A percentile compares a stretch with the other conserved stretches of the same genome.
These are phyloP conservation scores for Urocynchramus pylzowi DNA, from an alignment of 2,113 vertebrate genomes.

Conservation along the genomic window DNA sequence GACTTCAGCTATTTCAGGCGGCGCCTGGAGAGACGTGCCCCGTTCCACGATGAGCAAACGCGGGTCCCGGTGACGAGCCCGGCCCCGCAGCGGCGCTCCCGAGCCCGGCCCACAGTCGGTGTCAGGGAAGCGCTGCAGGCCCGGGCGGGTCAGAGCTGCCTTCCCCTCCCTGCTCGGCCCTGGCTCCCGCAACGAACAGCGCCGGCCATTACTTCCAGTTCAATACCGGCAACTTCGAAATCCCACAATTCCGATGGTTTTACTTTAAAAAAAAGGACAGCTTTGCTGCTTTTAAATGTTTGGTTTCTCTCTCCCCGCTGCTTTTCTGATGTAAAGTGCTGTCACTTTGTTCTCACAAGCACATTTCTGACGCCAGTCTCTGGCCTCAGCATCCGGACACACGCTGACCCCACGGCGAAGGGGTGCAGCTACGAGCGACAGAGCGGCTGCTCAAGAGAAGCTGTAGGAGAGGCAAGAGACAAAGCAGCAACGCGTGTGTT, in stretches of 20 bases:
- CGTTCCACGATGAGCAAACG: rapidly evolving
- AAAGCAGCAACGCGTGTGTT: not conserved
- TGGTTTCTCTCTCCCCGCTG: not conserved
- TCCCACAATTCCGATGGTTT: rapidly evolving
- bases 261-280: no score
- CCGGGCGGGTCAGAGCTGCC: rapidly evolving
- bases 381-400: not conserved
- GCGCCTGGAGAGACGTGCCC: not conserved
- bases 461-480: not conserved
- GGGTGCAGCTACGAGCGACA: not conserved
- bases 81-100: not conserved
- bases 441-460: not conserved
- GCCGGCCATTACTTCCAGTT: rapidly evolving
- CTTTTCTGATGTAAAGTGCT: not conserved
- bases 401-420: rapidly evolving
- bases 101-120: rapidly evolving
- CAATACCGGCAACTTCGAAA: not conserved
- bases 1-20: not conserved
- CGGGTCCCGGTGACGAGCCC: rapidly evolving
- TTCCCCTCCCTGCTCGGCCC: not conserved
- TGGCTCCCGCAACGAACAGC: rapidly evolving
- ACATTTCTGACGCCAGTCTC: not conserved
- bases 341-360: not conserved
- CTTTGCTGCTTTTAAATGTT: not conserved
- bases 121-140: rapidly evolving